Base-by-base conservation (phyloP, 23 tunicate species). In the Trididemnum miniatum region DNA sequence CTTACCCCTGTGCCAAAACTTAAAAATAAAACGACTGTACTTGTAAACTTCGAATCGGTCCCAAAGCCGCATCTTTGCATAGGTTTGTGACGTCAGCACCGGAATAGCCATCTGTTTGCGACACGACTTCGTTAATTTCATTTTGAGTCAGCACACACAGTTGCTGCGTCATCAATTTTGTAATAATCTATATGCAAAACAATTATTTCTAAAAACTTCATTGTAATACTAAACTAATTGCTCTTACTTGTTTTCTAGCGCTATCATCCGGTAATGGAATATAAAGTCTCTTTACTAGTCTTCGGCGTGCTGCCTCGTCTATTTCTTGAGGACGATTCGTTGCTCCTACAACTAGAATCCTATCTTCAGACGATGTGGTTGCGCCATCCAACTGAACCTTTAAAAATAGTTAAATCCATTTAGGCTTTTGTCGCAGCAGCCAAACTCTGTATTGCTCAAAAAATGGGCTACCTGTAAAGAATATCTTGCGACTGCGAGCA, bases 311-410 rank as follows among this genome's bases (percentile, higher is more conserved):
- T 28, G 99, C 99, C 83, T 95, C 99, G 54, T 95, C 99, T n/a
- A 95, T 89, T 86, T 90, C 95, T 25, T 95, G 96, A 20, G 99
- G 99, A 20, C 99, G 92, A 65, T 95, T 95, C 12, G 99, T 95
- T 36, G 99, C 99, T 25, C 99, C 99, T 22, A 95, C 95, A 35
- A 95, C 95, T 57, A 95, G 51, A 23, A 95, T 93, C 22, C 98
- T 35, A 54, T 93, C 98, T 27, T 93, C 98, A n/a, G 93, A 72
- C 3, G 98, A 84, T 15, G 98, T 93, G 20, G 98, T 91, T 5
- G 98, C 98, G 0, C 98, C 98, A 76, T 93, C 98, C 25, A 93
- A 67, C 60, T 93, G 98, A 44, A 93, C 93, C 98, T 92, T 44
- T 44, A 44, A 44, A 44, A 44, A 44, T 44, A 44, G 9, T n/a